Conservation (phyloP, 23 tunicate species). For the Pegea sp. region DNA sequence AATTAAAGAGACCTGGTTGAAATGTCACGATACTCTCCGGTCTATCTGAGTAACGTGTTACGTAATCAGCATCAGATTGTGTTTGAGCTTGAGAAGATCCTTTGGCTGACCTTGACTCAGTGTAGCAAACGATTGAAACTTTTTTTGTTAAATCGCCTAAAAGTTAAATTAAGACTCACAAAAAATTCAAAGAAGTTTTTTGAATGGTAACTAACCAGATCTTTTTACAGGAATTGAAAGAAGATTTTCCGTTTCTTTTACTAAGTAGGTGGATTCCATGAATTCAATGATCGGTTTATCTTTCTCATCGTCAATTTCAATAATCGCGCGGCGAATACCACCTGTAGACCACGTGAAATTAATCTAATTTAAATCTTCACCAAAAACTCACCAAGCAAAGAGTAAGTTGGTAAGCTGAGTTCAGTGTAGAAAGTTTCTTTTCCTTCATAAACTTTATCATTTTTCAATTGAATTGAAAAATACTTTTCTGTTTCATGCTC, state of each 20-base stretch:
- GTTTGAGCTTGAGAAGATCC: slow-evolving; percentile 29
- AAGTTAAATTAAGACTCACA: not conserved
- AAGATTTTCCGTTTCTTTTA: slow-evolving; percentile 37
- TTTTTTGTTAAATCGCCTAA: slow-evolving; percentile 74
- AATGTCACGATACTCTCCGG: slow-evolving; percentile 48
- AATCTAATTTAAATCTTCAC: too few relatives aligned
- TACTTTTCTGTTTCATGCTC: slow-evolving; percentile 76
- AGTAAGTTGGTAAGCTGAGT: slow-evolving; percentile 66
- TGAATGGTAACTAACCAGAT: slow-evolving; percentile 41
- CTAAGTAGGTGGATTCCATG: slow-evolving; percentile 40
- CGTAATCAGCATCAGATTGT: slow-evolving; percentile 60
- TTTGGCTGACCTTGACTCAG: slow-evolving; percentile 62
- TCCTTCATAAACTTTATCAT: slow-evolving; percentile 67
- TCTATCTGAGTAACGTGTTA: slow-evolving; percentile 15
- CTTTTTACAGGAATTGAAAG: slow-evolving; percentile 61
- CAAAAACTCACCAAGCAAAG: slow-evolving; percentile 59
- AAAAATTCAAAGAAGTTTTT: not conserved
- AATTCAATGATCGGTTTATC: slow-evolving; percentile 79
- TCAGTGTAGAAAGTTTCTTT: slow-evolving; percentile 43
- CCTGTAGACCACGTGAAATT: too few relatives aligned
- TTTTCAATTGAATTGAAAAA: slow-evolving; percentile 65
- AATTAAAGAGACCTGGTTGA: slow-evolving; percentile 33
- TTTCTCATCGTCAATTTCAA: slow-evolving; percentile 59
- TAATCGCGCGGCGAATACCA: slow-evolving; percentile 25
- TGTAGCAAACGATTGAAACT: slow-evolving; percentile 79